Base-by-base conservation (phyloP, 2,113 vertebrate genomes). In the Regulus satrapa region DNA sequence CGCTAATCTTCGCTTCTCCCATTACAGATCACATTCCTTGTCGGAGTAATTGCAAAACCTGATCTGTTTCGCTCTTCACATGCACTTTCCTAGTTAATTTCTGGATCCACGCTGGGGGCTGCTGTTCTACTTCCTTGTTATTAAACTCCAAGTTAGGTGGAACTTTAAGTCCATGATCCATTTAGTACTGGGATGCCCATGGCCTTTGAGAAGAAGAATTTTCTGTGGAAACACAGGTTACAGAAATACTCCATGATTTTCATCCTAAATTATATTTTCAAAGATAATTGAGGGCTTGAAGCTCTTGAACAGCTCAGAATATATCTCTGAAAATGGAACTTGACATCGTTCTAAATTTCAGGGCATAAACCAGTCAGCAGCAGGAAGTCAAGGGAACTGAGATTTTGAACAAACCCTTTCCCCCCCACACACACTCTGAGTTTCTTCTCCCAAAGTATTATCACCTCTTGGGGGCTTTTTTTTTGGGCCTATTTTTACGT, bases 1-100 rank as follows among this genome's bases (percentile, higher is more conserved):
- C 78, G 9, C 59, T 63, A 14, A 86, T 74, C 48, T 8, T 92
- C 25, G 2, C 61, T 91, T 91, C 94, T 95, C n/a, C 81, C 31
- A 14, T 95, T 95, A 96, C 95, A 14, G 89, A 89, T 96, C 93
- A 1, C 72, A 0, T 97, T 93, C 85, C 94, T 94, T 29, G 38
- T 29, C 10, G 10, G 79, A 0, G 3, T 32, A 80, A 73, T 28
- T 38, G 75, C 46, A 83, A 59, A 83, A 96, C 85, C 68, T 45
- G 93, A 94, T 82, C 88, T 13, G 59, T 85, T 66, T 62, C 26
- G 1, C 85, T 76, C 67, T 45, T 45, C 10, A 1, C 28, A 43
- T 9, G 25, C 48, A 3, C 89, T 52, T 77, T 83, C 8, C 63
- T 63, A 1, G 79, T 56, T 88, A 4, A 14, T 64, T 84, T 69